Evolutionary conservation across 2,888 invertebrate species (phyloP).

Genomic region (Sminthurinus aureus): DNA sequence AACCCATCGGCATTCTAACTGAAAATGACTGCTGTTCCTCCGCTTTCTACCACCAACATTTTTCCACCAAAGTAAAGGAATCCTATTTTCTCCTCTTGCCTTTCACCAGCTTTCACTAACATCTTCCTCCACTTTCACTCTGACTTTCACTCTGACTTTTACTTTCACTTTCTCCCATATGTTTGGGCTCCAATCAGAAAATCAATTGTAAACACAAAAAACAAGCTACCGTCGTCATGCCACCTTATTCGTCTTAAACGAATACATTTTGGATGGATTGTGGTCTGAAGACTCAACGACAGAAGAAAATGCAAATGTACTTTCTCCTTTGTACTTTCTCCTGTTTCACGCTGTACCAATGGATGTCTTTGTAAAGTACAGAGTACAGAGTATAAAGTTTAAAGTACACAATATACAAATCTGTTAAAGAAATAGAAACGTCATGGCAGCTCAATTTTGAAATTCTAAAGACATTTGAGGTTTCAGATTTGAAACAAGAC

Average conservation of each 20-base stretch:
- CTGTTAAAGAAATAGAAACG: background rate
- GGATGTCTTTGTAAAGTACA: no score
- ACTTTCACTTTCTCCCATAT: background rate
- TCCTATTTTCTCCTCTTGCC: background rate
- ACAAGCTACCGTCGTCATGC: no score
- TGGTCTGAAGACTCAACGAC: background rate
- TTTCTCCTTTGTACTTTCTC: no score
- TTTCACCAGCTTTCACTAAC: background rate
- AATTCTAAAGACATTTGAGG: background rate
- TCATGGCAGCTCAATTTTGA: background rate
- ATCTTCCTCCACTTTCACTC: background rate
- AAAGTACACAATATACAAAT: background rate
- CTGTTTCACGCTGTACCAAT: no score
- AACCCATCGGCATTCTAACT: constrained; percentile 30
- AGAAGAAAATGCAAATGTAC: background rate
- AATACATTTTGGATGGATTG: no score
- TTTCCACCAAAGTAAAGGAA: no score
- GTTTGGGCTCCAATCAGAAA: constrained; percentile 10
- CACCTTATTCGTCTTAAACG: no score
- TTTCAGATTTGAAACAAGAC: background rate
- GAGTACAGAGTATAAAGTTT: no score
- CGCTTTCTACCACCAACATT: background rate
- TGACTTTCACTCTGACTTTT: background rate
- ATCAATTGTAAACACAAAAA: constrained; percentile 5
- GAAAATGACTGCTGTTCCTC: constrained; percentile 29